Evolutionary conservation across 2,113 vertebrate genomes (phyloP).

Genomic region (Phodopus roborovskii): DNA sequence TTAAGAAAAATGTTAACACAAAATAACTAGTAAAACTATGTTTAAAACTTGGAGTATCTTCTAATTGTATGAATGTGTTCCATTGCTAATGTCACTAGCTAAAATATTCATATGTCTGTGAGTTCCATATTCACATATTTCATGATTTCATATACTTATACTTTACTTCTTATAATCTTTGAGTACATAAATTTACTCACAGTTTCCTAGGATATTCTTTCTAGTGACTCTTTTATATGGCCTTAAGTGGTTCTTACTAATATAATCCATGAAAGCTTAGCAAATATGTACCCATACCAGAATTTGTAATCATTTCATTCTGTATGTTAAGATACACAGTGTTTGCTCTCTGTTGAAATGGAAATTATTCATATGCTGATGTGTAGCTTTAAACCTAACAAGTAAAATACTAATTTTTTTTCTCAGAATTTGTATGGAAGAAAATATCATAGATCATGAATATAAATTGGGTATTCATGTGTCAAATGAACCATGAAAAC

Average conservation of each 20-base stretch:
- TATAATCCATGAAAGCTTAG: background rate
- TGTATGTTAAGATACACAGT: background rate
- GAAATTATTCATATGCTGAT: slow-evolving; percentile 4
- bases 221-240: slow-evolving; percentile 9
- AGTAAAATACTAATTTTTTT: slow-evolving; percentile 45
- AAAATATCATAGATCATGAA: background rate
- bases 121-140: background rate
- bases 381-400: slow-evolving; percentile 28
- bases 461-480: slow-evolving; percentile 45
- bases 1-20: background rate
- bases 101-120: background rate
- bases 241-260: background rate
- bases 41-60: background rate
- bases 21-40: background rate
- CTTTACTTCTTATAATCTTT: background rate
- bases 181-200: background rate
- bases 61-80: background rate
- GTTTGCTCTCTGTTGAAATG: slow-evolving; percentile 34
- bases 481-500: slow-evolving; percentile 65
- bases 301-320: slow-evolving; percentile 7
- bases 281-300: background rate
- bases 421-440: slow-evolving; percentile 20
- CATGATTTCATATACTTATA: slow-evolving; percentile 27
- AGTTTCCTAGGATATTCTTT: slow-evolving; percentile 3
- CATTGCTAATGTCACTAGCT: background rate